Evolutionary conservation across 2,797 vertebrate species (phyloP), one percentile per base, ranked within the genome.

Genomic region (Tarsius wallacei): DNA sequence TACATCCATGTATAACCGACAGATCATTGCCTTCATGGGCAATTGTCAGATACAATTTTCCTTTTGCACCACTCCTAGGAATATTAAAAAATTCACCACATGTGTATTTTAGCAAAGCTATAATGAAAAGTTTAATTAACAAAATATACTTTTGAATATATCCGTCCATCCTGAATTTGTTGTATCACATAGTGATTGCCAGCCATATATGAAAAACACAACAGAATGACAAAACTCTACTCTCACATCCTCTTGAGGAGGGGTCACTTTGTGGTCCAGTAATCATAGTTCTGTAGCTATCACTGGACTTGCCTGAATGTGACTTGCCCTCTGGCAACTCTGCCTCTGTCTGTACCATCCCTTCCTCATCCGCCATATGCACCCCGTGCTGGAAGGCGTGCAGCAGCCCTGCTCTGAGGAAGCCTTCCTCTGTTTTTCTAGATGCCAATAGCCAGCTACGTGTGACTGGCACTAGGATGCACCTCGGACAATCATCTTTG

Each of bases 21-120:
- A 76, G 21, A 33, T 66, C 61, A 81, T 89, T 94, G 36, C 49
- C 68, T 82, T 73, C 26, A 53, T 53, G 53, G 53, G 36, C 91
- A 85, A 71, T 70, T 76, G 33, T 80, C 31, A 22, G 10, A 4
- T 86, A 47, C 17, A 24, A 51, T 81, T 93, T 96, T 96, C 64
- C 49, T 93, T 91, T 86, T 66, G 76, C 8, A 47, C 16, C 31
- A 36, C 16, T 88, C 42, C 57, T 42, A 57, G 17, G 15, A 93
- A 90, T 68, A 71, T 74, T 51, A 87, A 78, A 81, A 78, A 77
- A 47, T n/a, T 33, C 1, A 53, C 5, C 13, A 36, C 21, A 63
- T 33, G 17, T 5, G 31, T 78, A 80, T 80, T 76, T 76, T 49
- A 66, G 5, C 13, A 68, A 94, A 53, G 12, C 19, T 77, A 61